Conservation (phyloP, 2,113 vertebrate genomes). For the Halcyon senegalensis region DNA sequence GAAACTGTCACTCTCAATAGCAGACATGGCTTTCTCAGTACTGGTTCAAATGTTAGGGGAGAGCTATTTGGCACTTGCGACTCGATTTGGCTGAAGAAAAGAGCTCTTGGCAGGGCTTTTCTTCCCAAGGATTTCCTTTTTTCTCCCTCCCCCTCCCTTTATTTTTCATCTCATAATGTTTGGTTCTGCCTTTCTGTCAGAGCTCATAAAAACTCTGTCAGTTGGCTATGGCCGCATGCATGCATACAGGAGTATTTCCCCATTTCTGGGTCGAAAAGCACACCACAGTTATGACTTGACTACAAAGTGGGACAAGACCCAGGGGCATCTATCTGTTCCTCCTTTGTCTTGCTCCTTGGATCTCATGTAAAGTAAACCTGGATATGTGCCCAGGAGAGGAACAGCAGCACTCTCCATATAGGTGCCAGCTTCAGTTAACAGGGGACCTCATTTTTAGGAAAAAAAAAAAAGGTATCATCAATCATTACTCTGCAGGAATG, state of each 20-base stretch:
- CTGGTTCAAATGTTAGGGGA: not conserved
- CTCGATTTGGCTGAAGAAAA: slow-evolving; percentile 8
- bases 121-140: not conserved
- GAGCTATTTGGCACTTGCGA: not conserved
- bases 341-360: not conserved
- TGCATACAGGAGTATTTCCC: not conserved
- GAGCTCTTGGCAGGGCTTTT: not conserved
- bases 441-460: not conserved
- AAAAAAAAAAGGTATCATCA: not conserved
- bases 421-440: not conserved
- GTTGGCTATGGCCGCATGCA: not conserved
- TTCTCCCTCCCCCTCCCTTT: too few relatives aligned
- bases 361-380: not conserved
- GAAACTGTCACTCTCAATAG: slow-evolving; percentile 3
- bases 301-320: slow-evolving; percentile 43
- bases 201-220: not conserved
- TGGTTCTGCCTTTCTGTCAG: not conserved
- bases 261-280: not conserved
- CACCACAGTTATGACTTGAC: not conserved
- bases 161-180: not conserved
- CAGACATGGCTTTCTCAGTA: not conserved
- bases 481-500: not conserved
- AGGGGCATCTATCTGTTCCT: not conserved
- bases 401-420: not conserved
- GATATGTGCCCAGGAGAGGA: not conserved